Evolutionary conservation across 2,888 invertebrate genomes (phyloP), one percentile per base, ranked within the genome.

Genomic region (Andrena fulva): DNA sequence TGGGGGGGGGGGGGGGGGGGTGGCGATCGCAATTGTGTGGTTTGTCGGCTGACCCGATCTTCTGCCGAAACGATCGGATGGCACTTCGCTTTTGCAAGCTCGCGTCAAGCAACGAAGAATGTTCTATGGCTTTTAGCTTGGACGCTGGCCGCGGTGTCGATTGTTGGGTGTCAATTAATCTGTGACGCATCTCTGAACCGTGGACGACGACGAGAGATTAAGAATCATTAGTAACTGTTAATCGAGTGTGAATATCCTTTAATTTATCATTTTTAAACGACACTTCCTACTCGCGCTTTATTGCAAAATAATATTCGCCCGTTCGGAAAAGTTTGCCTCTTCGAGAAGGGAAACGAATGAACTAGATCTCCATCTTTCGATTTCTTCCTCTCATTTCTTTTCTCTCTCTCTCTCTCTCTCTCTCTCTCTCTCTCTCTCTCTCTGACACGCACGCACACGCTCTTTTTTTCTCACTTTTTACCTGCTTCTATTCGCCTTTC

Each of bases 31-130:
- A 66, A 24, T 33, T 81, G 71, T 74, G 77, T 86, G 76, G 73
- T 84, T 84, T 87, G 83, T 75, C 77, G 64, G 87, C 77, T 85
- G 68, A 79, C 76, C 54, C 54, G 63, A 59, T 77, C 35, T 66
- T 73, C 74, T 20, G 35, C 24, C 31, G 12, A 35, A 29, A 50
- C n/a, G 50, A 62, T 24, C 62, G 7, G 7, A 72, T 12, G 4
- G 8, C 63, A 35, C 52, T 2, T 35, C n/a, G 73, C 66, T 73
- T 67, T 67, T 24, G 12, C 7, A 10, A 10, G 1, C 24, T 54
- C 68, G 10, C n/a, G 31, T 33, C n/a, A 33, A 56, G 27, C 62
- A 52, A 50, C 60, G 33, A 16, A 29, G 29, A 6, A 52, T 12
- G 16, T 42, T 42, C 42, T 42, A 42, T 16, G 16, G 42, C 42